Conservation (phyloP, 92 coral and sea anemone genomes). For the Desmophyllum pertusum region DNA sequence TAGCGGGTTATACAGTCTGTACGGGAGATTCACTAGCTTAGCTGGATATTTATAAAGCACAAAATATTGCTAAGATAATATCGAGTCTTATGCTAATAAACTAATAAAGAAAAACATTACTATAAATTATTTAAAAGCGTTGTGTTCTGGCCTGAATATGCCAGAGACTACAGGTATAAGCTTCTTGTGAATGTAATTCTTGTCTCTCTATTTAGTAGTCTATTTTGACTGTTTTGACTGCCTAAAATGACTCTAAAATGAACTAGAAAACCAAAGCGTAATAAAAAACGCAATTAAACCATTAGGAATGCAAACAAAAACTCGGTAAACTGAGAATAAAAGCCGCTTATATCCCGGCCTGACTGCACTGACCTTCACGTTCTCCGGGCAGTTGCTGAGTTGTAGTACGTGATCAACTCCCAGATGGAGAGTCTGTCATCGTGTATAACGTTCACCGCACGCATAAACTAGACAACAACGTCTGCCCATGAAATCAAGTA, state of each 20-base stretch:
- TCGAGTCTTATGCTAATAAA: not conserved
- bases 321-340: too few species aligned
- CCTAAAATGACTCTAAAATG: too few species aligned
- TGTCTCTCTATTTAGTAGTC: too few species aligned
- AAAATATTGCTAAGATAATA: not conserved
- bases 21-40: not conserved
- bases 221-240: too few species aligned
- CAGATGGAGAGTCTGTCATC: not conserved
- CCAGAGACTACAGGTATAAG: not conserved
- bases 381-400: not conserved
- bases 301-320: not conserved
- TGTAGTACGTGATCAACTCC: not conserved
- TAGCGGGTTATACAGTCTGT: too few species aligned
- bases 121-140: not conserved
- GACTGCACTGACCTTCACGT: constrained; percentile 5
- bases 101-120: not conserved
- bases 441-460: not conserved
- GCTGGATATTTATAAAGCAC: not conserved
- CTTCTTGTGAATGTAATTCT: not conserved
- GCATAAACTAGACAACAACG: not conserved
- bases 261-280: not conserved
- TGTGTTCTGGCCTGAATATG: not conserved
- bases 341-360: not conserved
- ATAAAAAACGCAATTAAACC: not conserved
- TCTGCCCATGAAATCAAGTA: not conserved